Conservation (phyloP, 2,797 vertebrate genomes). For the Buphagus erythrorhynchus region DNA sequence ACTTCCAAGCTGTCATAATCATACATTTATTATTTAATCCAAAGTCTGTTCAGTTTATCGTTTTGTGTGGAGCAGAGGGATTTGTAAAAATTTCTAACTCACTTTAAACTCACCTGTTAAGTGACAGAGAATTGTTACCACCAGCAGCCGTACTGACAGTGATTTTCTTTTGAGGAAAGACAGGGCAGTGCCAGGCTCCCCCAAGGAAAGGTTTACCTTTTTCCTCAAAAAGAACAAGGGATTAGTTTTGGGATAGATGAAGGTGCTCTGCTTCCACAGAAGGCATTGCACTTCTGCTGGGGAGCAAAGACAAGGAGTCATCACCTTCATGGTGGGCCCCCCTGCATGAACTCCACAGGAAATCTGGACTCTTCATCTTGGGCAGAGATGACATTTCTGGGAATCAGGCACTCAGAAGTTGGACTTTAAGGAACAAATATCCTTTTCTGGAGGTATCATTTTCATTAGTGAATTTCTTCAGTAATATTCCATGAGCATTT, state of each 20-base stretch:
- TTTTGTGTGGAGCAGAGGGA: not conserved
- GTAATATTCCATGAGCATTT: not conserved
- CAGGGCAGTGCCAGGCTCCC: not conserved
- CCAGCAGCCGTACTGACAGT: fast-evolving
- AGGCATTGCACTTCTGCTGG: not conserved
- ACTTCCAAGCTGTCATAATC: not conserved
- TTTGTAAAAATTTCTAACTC: not conserved
- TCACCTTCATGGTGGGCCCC: fast-evolving
- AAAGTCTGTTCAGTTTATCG: not conserved
- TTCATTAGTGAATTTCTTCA: not conserved
- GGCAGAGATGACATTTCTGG: fast-evolving
- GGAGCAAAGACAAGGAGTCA: not conserved
- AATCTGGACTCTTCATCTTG: not conserved
- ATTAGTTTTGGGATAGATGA: not conserved
- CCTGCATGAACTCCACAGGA: not conserved
- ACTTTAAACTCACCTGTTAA: not conserved
- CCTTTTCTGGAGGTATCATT: not conserved
- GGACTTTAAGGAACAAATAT: not conserved
- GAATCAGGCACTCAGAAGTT: not conserved
- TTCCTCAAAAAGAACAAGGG: not conserved
- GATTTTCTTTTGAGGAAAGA: not conserved
- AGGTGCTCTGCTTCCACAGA: not conserved
- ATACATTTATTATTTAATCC: not conserved
- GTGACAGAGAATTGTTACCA: not conserved
- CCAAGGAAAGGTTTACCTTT: fast-evolving